Evolutionary conservation across 2,113 vertebrate genomes (phyloP), one percentile per base, ranked within the genome.

Genomic region (Coptodon bakossiorum): DNA sequence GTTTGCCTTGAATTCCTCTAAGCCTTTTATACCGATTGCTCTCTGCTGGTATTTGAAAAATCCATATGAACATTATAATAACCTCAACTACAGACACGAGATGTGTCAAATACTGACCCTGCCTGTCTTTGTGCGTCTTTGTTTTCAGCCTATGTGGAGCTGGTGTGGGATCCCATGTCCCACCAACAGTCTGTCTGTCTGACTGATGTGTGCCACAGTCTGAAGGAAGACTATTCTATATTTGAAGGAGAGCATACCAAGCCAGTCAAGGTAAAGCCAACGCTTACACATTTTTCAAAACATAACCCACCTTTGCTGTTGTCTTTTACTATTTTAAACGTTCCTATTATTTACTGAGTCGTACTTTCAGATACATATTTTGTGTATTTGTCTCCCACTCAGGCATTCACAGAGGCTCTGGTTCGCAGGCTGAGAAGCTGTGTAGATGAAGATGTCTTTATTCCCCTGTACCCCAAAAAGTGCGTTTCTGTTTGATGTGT

Each of bases 401-500:
- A 99, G 98, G 95, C 95, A 22, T 97, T 99, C 83, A 43, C 96
- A 38, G 96, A 96, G 43, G 88, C 89, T 7, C 87, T 98, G 91
- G 89, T 95, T 85, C 80, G 90, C 88, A 96, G 97, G 93, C 93
- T 99, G 91, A 97, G 96, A 90, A 97, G 94, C 80, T 96, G 97
- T 71, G 91, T 98, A 19, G 98, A 99, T 94, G 98, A 99, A 91
- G 98, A 99, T 66, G 94, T 99, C 57, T 99, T 98, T 94, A 97
- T 99, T 90, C 98, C 98, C 79, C 84, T 99, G 2, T 99, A 98
- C 89, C 95, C 96, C 13, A 96, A 96, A 95, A 95, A 85, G 97
- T 97, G 29, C 79, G 94, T 86, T 29, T 81, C 9, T 36, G 38
- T 11, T n/a, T 54, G 31, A 2, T 52, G 22, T 48, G 9, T 82